Conservation (phyloP, 2,113 vertebrate species). For the Excalfactoria chinensis region DNA sequence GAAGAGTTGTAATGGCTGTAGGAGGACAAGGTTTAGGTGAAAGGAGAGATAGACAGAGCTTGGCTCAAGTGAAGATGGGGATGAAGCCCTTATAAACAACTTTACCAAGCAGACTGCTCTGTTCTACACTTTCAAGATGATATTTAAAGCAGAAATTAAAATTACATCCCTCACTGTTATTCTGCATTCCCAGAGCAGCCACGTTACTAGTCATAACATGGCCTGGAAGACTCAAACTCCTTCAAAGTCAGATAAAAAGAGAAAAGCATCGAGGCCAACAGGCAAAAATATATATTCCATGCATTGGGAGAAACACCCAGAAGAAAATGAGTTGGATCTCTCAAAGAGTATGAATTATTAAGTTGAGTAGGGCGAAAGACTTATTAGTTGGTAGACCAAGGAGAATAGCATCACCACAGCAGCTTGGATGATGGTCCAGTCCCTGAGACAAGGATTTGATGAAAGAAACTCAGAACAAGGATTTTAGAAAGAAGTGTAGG, state of each 20-base stretch:
- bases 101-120: background rate
- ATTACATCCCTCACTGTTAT: background rate
- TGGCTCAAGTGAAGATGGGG: background rate
- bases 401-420: background rate
- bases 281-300: background rate
- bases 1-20: background rate
- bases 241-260: background rate
- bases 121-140: background rate
- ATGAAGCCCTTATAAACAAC: background rate
- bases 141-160: conserved; percentile 13
- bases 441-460: background rate
- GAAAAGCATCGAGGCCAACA: background rate
- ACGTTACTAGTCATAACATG: background rate
- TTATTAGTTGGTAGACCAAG: background rate
- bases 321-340: background rate
- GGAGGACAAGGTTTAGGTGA: background rate
- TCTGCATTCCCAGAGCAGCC: background rate
- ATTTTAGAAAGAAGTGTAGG: background rate
- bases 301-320: background rate
- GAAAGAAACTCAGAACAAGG: background rate
- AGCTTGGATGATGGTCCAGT: background rate
- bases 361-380: background rate
- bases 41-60: background rate
- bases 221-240: background rate
- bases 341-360: background rate